These are phyloP conservation scores for Hirundo rustica DNA, from an alignment of 2,797 vertebrate species.

Conservation along the genomic window DNA sequence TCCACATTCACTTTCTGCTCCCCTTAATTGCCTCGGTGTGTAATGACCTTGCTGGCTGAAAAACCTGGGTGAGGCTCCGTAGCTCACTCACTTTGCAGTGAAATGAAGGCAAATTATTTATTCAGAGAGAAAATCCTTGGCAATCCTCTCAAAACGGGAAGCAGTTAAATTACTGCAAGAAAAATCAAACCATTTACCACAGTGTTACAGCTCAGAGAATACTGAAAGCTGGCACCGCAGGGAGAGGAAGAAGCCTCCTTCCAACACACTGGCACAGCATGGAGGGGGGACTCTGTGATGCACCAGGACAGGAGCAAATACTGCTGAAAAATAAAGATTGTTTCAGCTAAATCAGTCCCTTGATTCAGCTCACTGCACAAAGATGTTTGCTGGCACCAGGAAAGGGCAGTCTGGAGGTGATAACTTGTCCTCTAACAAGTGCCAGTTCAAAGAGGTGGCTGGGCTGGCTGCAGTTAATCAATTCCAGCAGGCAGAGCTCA, in stretches of 20 bases:
- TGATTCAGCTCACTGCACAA: neutral
- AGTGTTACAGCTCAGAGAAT: neutral
- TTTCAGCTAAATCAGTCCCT: neutral
- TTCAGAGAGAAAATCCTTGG: neutral
- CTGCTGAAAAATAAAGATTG: neutral
- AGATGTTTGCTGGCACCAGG: neutral
- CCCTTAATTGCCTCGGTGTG: neutral
- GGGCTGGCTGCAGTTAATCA: neutral
- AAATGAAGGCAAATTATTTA: neutral
- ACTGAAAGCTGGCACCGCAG: neutral
- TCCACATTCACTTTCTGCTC: neutral
- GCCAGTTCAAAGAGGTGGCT: neutral
- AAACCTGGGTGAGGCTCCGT: neutral
- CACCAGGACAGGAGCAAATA: neutral
- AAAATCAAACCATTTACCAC: neutral
- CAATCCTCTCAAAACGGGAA: neutral
- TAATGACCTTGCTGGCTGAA: neutral
- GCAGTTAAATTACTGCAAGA: neutral
- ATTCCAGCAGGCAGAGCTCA: neutral
- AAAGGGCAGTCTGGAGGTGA: neutral
- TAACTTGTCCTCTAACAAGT: neutral
- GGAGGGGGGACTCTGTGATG: rapidly evolving
- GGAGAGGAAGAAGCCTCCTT: neutral
- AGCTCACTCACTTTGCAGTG: neutral
- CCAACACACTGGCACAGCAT: neutral